phyloP scores from a whole-genome alignment of 2,888 invertebrate species.

The Nemotelus pantherinus region DNA sequence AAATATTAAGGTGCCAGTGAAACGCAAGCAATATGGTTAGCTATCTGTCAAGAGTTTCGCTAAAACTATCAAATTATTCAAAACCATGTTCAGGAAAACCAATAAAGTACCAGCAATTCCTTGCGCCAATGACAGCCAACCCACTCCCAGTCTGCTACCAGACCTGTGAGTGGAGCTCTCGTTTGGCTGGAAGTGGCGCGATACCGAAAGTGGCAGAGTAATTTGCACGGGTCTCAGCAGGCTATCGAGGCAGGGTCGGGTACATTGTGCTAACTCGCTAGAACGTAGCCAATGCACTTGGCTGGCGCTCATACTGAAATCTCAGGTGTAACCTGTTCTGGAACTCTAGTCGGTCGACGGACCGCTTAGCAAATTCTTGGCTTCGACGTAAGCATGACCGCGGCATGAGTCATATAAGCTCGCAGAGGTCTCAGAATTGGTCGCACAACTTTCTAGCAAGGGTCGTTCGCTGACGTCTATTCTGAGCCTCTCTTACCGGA shows the following conservation, averaged over 20 bases:
- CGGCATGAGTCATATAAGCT: conserved; percentile 12
- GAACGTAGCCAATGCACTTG: not conserved
- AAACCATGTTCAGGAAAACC: too few relatives aligned
- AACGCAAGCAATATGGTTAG: too few relatives aligned
- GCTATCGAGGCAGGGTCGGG: not conserved
- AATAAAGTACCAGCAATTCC: too few relatives aligned
- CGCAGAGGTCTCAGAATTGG: conserved; percentile 1
- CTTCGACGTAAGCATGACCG: not conserved
- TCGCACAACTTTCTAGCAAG: not conserved
- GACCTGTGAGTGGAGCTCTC: too few relatives aligned
- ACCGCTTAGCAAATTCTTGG: conserved; percentile 1
- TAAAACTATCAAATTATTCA: too few relatives aligned
- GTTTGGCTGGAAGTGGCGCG: too few relatives aligned
- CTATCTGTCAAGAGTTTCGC: too few relatives aligned
- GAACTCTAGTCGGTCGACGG: not conserved
- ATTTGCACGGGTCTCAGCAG: not conserved
- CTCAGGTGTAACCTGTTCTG: conserved; percentile 34
- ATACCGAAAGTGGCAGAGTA: not conserved
- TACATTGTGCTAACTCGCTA: not conserved
- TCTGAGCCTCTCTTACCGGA: not conserved
- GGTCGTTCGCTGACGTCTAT: conserved; percentile 26
- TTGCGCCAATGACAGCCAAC: too few relatives aligned
- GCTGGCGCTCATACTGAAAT: not conserved
- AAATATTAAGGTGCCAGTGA: too few relatives aligned
- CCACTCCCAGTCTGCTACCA: too few relatives aligned